Evolutionary conservation across 2,113 vertebrate genomes (phyloP), one percentile per base, ranked within the genome.

Genomic region (Anser brachyrhynchus): DNA sequence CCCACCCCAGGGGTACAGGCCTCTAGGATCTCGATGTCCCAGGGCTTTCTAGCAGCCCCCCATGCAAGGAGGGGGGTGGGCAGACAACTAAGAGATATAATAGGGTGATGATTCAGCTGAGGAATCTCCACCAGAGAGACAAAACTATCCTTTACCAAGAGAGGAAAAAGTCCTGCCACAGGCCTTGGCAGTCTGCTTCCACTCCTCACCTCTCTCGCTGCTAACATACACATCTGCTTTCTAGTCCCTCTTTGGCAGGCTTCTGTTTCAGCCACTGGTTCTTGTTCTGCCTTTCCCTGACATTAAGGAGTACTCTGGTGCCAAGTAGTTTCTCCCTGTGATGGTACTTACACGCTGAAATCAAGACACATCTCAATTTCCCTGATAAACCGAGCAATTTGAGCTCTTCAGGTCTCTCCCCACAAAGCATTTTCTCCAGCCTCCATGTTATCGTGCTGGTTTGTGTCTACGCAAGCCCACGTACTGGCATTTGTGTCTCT

Each of bases 171-270:
- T 37, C 9, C 44, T 51, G n/a, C 51, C 44, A 3, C 7, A 7
- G 31, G 66, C 57, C 29, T 59, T 8, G 33, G 51, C 87, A 77
- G 17, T 64, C 95, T 44, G 35, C 22, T 91, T 51, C 31, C 0
- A 1, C 37, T 75, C 74, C 61, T 64, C 62, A 59, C 22, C 28
- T 28, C 26, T 37, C 61, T 37, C 13, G 18, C 72, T 72, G 71
- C 59, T 61, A 65, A 7, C 0, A 0, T 5, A 6, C 23, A 29
- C 0, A 6, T 33, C 67, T 61, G 31, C 51, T 46, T 59, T 71
- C 46, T 29, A 57, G 55, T 9, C 29, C 2, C 2, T 4, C 84
- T 83, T 52, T 3, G n/a, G 13, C 71, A 74, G 66, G 46, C 65
- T 89, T 71, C 79, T n/a, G 46, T 49, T 52, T 52, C 76, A 46